Percentiles rank a stretch among this genome's conserved stretches.
Evolutionary conservation across 2,797 vertebrate genomes (phyloP).

Genomic region (Sebastolobus alascanus): DNA sequence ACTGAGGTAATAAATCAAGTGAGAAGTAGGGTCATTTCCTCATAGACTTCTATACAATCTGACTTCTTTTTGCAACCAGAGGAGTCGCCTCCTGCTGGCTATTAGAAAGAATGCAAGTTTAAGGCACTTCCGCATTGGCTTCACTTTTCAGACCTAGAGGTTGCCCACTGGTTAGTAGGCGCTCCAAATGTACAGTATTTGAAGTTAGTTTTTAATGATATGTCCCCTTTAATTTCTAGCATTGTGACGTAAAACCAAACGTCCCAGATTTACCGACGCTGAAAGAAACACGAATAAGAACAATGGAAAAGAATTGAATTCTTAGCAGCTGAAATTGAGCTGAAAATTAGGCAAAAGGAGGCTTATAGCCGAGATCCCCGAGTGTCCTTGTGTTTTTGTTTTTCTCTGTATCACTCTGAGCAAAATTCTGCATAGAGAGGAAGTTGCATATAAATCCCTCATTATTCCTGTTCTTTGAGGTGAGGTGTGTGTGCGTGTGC

Average conservation of each 20-base stretch:
- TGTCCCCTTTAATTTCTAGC: constrained; percentile 27
- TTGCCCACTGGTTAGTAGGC: background rate
- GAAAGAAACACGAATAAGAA: constrained; percentile 13
- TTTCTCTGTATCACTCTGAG: constrained; percentile 45
- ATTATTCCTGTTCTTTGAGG: constrained; percentile 68
- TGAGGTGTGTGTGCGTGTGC: constrained; percentile 21
- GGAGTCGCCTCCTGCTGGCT: too few relatives aligned
- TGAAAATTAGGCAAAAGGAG: constrained; percentile 39
- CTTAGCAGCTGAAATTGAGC: constrained; percentile 41
- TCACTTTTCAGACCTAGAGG: too few relatives aligned
- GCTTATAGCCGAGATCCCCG: constrained; percentile 24
- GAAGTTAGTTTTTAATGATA: background rate
- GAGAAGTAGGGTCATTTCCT: too few relatives aligned
- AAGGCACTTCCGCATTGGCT: too few relatives aligned
- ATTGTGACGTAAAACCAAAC: constrained; percentile 38
- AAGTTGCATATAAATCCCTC: constrained; percentile 76
- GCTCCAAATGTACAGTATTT: background rate
- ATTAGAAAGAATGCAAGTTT: too few relatives aligned
- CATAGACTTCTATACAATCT: too few relatives aligned
- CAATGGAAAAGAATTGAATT: background rate
- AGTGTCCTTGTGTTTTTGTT: constrained; percentile 62
- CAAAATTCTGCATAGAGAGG: constrained; percentile 43
- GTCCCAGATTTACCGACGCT: constrained; percentile 24
- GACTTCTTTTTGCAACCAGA: too few relatives aligned
- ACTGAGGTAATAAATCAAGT: too few relatives aligned